Base-by-base conservation (phyloP, 1,140 invertebrate genomes). In the Procambarus virginalis region DNA sequence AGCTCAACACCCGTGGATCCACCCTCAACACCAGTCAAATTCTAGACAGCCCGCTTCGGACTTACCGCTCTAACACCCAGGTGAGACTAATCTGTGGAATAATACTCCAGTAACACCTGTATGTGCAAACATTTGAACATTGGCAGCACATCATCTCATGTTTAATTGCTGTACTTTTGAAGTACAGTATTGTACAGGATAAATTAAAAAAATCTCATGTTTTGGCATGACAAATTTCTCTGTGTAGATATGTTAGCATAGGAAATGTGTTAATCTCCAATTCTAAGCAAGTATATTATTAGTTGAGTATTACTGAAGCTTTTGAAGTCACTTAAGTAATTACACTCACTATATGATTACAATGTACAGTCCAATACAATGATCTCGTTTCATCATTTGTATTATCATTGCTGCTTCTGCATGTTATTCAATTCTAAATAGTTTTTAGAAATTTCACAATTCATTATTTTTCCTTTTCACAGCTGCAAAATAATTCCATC, bases 401-500 rank as follows among this genome's bases (percentile, higher is more conserved):
- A 17, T 68, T 20, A 20, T 68, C 20, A 68, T 68, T 14, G 64
- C 12, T 17, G 12, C 20, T 68, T 68, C 4, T 20, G 10, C 64
- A 68, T 17, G 20, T 34, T 34, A 34, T 34, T 34, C 1, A 20
- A 20, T 68, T 10, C 20, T 68, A 68, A 68, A 17, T 10, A 68
- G 17, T 14, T 17, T 68, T 17, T 20, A 68, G 10, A 17, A 68
- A 68, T 14, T 20, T 4, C 10, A 34, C 17, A 4, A 3, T 68
- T 51, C 8, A 55, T 58, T 51, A 8, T 49, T 34, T 20, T 51
- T 76, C 22, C 45, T 51, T 60, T n/a, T 79, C 49, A 14, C 86
- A 87, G 86, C 55, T 87, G 45, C 48, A 81, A 70, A 87, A 55
- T 55, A 46, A 60, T 34, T n/a, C 55, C 46, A 48, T 22, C 34